phyloP scores from a whole-genome alignment of 2,888 invertebrate species.

The Nemotelus nigrinus region DNA sequence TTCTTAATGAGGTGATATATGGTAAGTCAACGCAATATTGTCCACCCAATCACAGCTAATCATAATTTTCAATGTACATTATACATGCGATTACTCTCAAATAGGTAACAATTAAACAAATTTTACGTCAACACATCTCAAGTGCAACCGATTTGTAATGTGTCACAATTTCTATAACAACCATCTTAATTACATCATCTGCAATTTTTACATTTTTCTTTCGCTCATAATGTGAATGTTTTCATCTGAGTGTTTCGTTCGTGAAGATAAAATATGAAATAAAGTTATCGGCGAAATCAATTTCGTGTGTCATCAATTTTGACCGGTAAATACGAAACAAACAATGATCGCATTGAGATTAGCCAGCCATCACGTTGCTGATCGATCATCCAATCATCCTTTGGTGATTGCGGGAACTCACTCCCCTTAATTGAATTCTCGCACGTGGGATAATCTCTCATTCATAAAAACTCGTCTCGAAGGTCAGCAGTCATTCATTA shows the following conservation, averaged over 20 bases:
- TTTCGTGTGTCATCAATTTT: conserved; percentile 38
- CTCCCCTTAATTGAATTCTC: conserved; percentile 18
- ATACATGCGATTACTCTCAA: no score
- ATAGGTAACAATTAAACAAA: no score
- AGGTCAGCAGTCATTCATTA: conserved; percentile 41
- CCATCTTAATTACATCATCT: neutral
- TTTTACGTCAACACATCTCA: no score
- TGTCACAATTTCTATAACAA: conserved; percentile 1
- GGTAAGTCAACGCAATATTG: no score
- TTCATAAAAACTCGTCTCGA: conserved; percentile 33
- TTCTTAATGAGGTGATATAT: no score
- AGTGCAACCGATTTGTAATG: neutral
- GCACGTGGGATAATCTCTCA: conserved; percentile 35
- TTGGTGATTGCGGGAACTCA: neutral
- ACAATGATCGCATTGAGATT: conserved; percentile 32
- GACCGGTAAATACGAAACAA: conserved; percentile 37
- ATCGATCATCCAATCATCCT: conserved; percentile 33
- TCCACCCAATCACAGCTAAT: no score
- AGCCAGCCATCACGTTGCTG: conserved; percentile 32
- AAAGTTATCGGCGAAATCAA: conserved; percentile 24
- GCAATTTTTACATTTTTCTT: no score
- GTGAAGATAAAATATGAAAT: no score
- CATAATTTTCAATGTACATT: no score
- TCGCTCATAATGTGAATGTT: no score
- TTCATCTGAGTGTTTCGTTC: no score